These are phyloP conservation scores for Microctonus brassicae DNA, from an alignment of 2,888 invertebrate species.

Conservation along the genomic window DNA sequence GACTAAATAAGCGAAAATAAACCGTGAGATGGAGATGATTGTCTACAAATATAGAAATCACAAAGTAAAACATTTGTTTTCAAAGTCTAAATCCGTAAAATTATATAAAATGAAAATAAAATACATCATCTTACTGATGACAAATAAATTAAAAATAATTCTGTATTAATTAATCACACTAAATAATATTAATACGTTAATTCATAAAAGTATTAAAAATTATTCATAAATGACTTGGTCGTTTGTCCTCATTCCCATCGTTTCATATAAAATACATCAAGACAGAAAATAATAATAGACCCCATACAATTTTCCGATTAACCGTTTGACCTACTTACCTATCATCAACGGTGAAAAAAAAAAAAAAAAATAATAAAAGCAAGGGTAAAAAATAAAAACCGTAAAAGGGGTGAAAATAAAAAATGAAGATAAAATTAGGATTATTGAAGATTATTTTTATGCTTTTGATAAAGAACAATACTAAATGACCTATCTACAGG, in stretches of 20 bases:
- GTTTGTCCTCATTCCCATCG: too few species aligned
- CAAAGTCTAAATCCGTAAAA: too few species aligned
- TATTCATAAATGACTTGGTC: too few species aligned
- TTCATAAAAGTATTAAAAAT: too few species aligned
- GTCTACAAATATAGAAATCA: not conserved
- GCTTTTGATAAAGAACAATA: not conserved
- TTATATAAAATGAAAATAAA: too few species aligned
- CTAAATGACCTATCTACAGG: not conserved
- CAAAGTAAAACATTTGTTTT: too few species aligned
- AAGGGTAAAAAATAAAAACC: not conserved
- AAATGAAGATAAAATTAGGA: too few species aligned
- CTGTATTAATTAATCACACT: too few species aligned
- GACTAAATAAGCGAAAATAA: not conserved
- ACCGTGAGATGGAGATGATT: conserved; percentile 11
- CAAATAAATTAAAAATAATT: too few species aligned
- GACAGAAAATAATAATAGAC: not conserved
- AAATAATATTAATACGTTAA: too few species aligned
- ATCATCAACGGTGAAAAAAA: not conserved
- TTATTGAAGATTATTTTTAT: not conserved
- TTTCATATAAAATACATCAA: not conserved
- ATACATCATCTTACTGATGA: too few species aligned
- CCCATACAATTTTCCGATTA: conserved; percentile 15
- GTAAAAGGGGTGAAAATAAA: not conserved
- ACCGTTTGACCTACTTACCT: conserved; percentile 24
- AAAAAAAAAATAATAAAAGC: not conserved